Conservation (phyloP, 2,888 invertebrate genomes). For the Pachliopta kotzebuea region DNA sequence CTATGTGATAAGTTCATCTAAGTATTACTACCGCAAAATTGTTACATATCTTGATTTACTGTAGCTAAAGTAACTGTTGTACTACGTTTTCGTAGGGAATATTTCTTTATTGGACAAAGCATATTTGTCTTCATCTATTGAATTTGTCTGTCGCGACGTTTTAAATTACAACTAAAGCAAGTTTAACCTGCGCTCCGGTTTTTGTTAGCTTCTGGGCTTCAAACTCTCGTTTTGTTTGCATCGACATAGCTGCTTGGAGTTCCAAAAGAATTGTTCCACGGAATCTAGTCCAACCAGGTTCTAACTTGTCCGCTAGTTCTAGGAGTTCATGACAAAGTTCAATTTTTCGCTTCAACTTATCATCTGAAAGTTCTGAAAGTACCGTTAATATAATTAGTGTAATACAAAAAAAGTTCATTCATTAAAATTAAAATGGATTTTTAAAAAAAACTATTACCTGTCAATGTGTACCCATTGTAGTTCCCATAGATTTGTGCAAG, state of each 20-base stretch:
- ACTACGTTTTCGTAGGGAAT: too few species aligned
- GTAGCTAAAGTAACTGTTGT: too few species aligned
- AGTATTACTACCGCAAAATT: too few species aligned
- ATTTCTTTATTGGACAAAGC: too few species aligned
- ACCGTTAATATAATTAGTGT: background rate
- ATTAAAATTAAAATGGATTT: background rate
- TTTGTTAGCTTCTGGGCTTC: conserved; percentile 75
- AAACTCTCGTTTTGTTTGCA: conserved; percentile 79
- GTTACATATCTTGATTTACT: too few species aligned
- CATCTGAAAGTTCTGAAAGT: conserved; percentile 78
- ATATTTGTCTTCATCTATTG: too few species aligned
- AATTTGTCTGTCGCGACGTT: too few species aligned
- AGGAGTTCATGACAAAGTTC: conserved; percentile 84
- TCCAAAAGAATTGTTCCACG: conserved; percentile 84
- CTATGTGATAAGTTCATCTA: too few species aligned
- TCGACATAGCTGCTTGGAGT: conserved; percentile 82
- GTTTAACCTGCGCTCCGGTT: conserved; percentile 72
- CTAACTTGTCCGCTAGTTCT: conserved; percentile 82
- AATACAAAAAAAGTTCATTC: too few species aligned
- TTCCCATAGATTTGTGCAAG: conserved; percentile 85
- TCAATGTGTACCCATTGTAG: conserved; percentile 74
- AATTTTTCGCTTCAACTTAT: conserved; percentile 80
- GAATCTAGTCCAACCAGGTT: conserved; percentile 83
- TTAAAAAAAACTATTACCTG: conserved; percentile 60
- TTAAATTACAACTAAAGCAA: too few species aligned